A percentile compares a stretch with the other conserved stretches of the same genome.
phyloP scores from a whole-genome alignment of 2,888 invertebrate genomes.

The Scaptomyza cyrtandrae region DNA sequence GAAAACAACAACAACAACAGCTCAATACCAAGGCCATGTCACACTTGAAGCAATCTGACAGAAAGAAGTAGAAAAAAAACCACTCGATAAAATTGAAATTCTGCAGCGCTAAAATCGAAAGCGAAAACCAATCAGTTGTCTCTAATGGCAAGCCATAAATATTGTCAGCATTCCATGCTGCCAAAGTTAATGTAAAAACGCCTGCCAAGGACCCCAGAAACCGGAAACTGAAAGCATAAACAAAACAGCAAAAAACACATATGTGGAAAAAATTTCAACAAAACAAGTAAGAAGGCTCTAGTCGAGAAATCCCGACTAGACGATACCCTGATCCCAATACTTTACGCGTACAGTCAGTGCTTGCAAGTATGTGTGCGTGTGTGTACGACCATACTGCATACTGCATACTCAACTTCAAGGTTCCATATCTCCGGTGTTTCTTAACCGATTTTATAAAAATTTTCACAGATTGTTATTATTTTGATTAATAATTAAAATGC shows the following conservation, averaged over 20 bases:
- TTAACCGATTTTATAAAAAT: too few species aligned
- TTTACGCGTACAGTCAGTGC: too few species aligned
- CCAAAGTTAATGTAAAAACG: conserved; percentile 45
- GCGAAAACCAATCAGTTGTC: conserved; percentile 81
- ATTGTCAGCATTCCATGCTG: conserved; percentile 51
- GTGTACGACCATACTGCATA: too few species aligned
- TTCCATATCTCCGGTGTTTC: too few species aligned
- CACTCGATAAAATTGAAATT: conserved; percentile 65
- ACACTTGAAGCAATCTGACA: conserved; percentile 26
- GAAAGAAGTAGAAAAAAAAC: conserved; percentile 13
- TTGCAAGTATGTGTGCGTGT: too few species aligned
- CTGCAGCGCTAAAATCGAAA: conserved; percentile 59
- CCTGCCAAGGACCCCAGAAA: conserved; percentile 48
- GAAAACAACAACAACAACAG: conserved; percentile 6
- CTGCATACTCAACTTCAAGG: too few species aligned
- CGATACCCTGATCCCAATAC: too few species aligned
- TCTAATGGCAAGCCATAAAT: conserved; percentile 82
- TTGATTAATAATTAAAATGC: too few species aligned
- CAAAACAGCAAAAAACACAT: conserved; percentile 10
- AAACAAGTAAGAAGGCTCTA: too few species aligned
- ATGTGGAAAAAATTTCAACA: conserved; percentile 19
- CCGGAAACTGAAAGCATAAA: conserved; percentile 19
- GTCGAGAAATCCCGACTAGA: too few species aligned
- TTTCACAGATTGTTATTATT: too few species aligned
- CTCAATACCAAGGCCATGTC: conserved; percentile 46